A percentile compares a stretch with the other conserved stretches of the same genome.
These are phyloP conservation scores for Holothuria scabra DNA, from an alignment of 53 echinoderm and acorn worm species.

Conservation along the genomic window DNA sequence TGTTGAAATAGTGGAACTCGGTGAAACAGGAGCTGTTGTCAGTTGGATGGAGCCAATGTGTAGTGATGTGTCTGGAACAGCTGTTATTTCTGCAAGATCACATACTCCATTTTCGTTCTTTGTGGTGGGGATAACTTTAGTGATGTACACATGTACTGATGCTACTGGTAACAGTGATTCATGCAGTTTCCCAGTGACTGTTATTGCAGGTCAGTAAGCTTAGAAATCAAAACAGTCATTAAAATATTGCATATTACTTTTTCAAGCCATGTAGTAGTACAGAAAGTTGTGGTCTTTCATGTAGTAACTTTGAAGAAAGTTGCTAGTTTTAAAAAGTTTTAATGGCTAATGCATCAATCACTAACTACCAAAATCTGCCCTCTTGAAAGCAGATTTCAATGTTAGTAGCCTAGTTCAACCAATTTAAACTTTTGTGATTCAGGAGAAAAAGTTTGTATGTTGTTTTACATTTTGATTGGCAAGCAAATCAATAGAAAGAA, in stretches of 20 bases:
- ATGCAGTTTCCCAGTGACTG: slow-evolving; percentile 47
- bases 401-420: no score
- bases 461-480: not conserved
- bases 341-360: no score
- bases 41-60: slow-evolving; percentile 19
- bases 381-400: no score
- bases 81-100: slow-evolving; percentile 29
- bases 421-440: no score
- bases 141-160: slow-evolving; percentile 62
- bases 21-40: not conserved
- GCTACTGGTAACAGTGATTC: slow-evolving; percentile 42
- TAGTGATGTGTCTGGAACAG: slow-evolving; percentile 49
- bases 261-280: no score
- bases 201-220: slow-evolving; percentile 17
- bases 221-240: no score
- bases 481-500: no score
- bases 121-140: slow-evolving; percentile 55
- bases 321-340: no score
- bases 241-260: no score
- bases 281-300: no score
- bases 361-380: no score
- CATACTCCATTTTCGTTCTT: slow-evolving; percentile 52
- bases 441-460: slow-evolving; percentile 44
- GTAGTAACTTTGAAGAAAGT: no score
- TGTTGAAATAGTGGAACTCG: slow-evolving; percentile 28